Base-by-base conservation (phyloP, 2,797 vertebrate species). In the Erethizon dorsatum region DNA sequence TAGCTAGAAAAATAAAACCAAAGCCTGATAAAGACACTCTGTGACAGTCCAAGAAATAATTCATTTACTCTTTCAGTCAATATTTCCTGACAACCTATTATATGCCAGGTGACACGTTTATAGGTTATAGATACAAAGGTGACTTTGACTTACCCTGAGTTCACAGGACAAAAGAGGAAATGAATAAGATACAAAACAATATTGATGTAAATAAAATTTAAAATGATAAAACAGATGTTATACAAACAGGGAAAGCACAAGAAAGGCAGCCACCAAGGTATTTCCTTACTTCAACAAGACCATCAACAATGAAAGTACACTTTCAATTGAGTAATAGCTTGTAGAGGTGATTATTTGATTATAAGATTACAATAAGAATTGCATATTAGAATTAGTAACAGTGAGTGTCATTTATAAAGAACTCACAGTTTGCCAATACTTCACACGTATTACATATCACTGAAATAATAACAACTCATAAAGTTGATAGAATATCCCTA, bases 301-400 rank as follows among this genome's bases (percentile, higher is more conserved):
- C 57, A 92, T 59, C 45, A 88, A 75, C 65, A 88, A 88, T 75
- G 61, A 97, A 94, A 86, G 20, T 83, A 2, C 12, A 83, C 50
- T 84, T 88, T 83, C 56, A 87, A 78, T 59, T 90, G 82, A 90
- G 54, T 93, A 93, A 71, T 18, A 86, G 14, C 15, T 63, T 86
- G 17, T 77, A 57, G 14, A 65, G 24, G 31, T 87, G 12, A 94
- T 79, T 79, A 88, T n/a, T 84, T 95, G 13, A 67, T 69, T 92
- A 52, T 57, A 95, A 95, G 9, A 96, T 75, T 75, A 88, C 96
- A 95, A 96, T 77, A 83, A 73, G 6, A 84, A 87, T 37, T 88
- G 15, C 41, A 95, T 61, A 24, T 80, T 77, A 95, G 79, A 89
- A 90, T 50, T 92, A 88, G 75, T 73, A 83, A 75, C 22, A 83